A percentile compares a stretch with the other conserved stretches of the same genome.
Conservation (phyloP, 2,888 invertebrate genomes). For the Dicranocentrus wangi region DNA sequence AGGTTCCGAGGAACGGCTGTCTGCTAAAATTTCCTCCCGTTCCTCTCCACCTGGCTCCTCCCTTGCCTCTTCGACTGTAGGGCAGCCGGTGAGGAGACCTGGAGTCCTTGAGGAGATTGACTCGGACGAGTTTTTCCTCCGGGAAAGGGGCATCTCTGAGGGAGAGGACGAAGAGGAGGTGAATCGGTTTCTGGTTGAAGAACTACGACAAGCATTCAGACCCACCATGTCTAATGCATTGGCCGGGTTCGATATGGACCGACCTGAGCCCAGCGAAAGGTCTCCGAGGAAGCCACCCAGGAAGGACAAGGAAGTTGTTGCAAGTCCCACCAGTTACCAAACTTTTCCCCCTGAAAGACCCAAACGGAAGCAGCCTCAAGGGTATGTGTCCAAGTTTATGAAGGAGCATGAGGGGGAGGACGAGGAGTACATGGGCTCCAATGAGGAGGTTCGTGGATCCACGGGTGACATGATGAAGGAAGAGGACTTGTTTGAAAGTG, state of each 20-base stretch:
- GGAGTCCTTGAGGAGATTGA: constrained; percentile 87
- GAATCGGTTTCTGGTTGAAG: constrained; percentile 84
- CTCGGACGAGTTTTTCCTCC: constrained; percentile 89
- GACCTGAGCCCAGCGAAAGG: constrained; percentile 63
- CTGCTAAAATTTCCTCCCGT: constrained; percentile 61
- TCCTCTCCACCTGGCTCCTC: constrained; percentile 70
- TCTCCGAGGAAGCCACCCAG: constrained; percentile 70
- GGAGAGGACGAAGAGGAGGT: constrained; percentile 85
- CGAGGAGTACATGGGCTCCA: constrained; percentile 41
- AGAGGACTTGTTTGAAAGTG: constrained; percentile 46
- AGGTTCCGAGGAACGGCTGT: constrained; percentile 70
- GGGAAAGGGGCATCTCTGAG: constrained; percentile 85
- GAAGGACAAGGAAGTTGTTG: constrained; percentile 53
- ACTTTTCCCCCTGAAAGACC: constrained; percentile 73
- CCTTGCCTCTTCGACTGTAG: constrained; percentile 67
- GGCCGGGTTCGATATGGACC: constrained; percentile 80
- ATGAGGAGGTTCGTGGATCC: constrained; percentile 57
- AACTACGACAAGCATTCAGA: constrained; percentile 86
- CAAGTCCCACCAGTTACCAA: constrained; percentile 68
- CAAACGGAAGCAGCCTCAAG: constrained; percentile 67
- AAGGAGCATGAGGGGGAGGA: constrained; percentile 56
- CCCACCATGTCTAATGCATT: constrained; percentile 73
- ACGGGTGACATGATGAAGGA: constrained; percentile 44
- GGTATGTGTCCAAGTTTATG: constrained; percentile 71
- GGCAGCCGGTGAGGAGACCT: constrained; percentile 56